Evolutionary conservation across 2,797 vertebrate genomes (phyloP).

Genomic region (Zalophus californianus): DNA sequence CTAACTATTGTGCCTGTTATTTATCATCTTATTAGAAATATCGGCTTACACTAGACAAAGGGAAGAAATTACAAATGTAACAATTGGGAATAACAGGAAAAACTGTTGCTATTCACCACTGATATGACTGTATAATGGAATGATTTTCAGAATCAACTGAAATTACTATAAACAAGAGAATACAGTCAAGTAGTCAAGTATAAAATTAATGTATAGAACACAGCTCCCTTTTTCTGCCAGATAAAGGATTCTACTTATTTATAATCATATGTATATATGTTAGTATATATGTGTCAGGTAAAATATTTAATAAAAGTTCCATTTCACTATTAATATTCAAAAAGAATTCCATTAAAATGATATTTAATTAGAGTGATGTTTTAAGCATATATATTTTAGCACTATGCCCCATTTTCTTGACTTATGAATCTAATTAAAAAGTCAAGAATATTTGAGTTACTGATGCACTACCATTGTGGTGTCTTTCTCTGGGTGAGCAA

Average conservation of each 20-base stretch:
- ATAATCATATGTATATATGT: neutral
- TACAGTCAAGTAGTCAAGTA: neutral
- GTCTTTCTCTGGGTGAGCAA: slow-evolving; percentile 59
- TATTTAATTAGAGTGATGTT: neutral
- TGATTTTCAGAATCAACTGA: neutral
- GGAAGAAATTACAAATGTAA: neutral
- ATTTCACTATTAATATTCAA: neutral
- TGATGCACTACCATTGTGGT: neutral
- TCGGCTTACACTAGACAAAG: neutral
- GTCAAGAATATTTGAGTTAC: neutral
- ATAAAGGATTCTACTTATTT: neutral
- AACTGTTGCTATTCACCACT: neutral
- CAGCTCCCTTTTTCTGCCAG: neutral
- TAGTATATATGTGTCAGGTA: neutral
- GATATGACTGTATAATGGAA: neutral
- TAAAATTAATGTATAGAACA: neutral
- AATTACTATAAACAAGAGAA: neutral
- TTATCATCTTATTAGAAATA: neutral
- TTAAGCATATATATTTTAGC: neutral
- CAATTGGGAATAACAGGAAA: neutral
- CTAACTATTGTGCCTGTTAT: fast-evolving
- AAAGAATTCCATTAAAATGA: neutral
- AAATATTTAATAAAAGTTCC: neutral
- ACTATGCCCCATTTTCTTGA: neutral
- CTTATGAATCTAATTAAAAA: slow-evolving; percentile 11